Base-by-base conservation (phyloP, 92 coral and sea anemone species). In the Isaurus tuberculatus region DNA sequence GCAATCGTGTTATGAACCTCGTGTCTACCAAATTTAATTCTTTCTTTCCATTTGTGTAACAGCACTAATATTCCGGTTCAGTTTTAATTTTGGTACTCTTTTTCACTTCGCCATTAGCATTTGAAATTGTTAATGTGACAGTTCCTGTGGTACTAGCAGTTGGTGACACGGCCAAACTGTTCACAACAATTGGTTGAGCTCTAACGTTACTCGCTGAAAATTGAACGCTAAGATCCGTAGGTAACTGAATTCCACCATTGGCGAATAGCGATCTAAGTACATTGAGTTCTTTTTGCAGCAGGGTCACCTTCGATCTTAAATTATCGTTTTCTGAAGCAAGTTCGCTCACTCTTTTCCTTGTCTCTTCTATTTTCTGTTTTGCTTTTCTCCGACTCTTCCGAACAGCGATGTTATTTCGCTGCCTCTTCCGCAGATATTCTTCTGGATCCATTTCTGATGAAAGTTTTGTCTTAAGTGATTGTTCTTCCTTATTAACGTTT, bases 331-430 rank as follows among this genome's bases (percentile, higher is more conserved):
- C 99, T 70, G 90, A 79, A 42, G 99, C 4, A 36, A 97, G 88
- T 75, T 81, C 92, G 29, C 67, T 77, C 3, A 97, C 99, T 60
- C 99, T 90, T 70, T 70, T 86, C 42, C 88, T 83, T 26, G 99
- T 97, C 80, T 97, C 99, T 49, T 97, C 98, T 84, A 97, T 97
- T 72, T 90, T 89, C 78, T 90, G 93, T 74, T 94, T 97, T 9
- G 99, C 98, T 71, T 97, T 97, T 81, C 90, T 95, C 23, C 99
- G 97, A 87, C 99, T 97, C 80, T 97, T 97, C 44, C 99, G 89
- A 16, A 97, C 99, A 53, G 99, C 99, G 44, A 92, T 88, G 80
- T 97, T 97, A 48, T 97, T 97, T 71, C 99, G 84, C 72, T 93
- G 98, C 60, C 99, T 84, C 84, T 97, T 97, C 55, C 85, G 88